These are phyloP conservation scores for Sylvia atricapilla DNA, from an alignment of 2,113 vertebrate genomes.

Conservation along the genomic window DNA sequence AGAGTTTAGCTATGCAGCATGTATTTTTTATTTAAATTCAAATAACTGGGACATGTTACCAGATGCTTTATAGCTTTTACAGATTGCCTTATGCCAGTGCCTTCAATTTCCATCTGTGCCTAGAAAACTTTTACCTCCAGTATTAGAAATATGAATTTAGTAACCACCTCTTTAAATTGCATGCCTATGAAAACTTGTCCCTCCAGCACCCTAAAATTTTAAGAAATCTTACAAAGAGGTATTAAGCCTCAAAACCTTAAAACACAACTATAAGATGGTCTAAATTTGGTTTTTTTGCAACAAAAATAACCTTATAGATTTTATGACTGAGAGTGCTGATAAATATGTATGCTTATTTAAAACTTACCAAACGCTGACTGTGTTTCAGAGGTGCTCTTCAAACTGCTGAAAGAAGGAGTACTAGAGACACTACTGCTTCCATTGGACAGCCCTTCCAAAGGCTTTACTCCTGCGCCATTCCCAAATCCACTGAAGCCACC, in stretches of 20 bases:
- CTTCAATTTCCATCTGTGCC: not conserved
- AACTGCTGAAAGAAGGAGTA: conserved; percentile 59
- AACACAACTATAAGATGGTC: not conserved
- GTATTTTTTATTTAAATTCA: not conserved
- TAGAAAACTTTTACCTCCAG: not conserved
- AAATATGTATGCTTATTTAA: not conserved
- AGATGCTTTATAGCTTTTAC: not conserved
- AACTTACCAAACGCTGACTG: conserved; percentile 78
- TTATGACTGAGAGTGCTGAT: not conserved
- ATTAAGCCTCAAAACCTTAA: not conserved
- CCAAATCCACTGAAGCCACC: conserved; percentile 80
- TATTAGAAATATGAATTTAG: not conserved
- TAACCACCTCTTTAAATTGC: not conserved
- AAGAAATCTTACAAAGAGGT: not conserved
- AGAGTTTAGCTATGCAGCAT: not conserved
- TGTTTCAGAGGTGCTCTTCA: conserved; percentile 55
- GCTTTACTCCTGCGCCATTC: conserved; percentile 76
- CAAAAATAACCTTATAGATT: not conserved
- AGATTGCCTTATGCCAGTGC: not conserved
- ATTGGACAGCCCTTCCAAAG: conserved; percentile 80
- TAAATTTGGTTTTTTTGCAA: not conserved
- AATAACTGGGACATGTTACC: not conserved
- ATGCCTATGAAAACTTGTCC: not conserved
- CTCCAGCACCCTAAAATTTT: not conserved
- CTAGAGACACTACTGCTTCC: conserved; percentile 71